Evolutionary conservation across 2,888 invertebrate genomes (phyloP).

Genomic region (Steinernema carpocapsae): DNA sequence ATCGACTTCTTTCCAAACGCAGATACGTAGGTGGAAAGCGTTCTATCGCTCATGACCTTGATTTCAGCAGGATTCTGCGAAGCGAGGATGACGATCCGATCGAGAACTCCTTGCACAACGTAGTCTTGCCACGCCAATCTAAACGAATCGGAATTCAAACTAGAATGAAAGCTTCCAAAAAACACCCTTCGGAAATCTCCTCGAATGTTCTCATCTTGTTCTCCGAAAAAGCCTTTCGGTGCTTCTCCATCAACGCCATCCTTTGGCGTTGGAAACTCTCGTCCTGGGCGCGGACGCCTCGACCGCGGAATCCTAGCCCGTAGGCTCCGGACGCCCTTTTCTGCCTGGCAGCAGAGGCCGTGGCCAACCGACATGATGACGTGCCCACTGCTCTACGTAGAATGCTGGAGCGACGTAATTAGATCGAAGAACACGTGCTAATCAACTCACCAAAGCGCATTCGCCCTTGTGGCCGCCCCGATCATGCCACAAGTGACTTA

Average conservation of each 20-base stretch:
- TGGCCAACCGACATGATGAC: neutral
- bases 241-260: neutral
- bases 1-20: slow-evolving; percentile 5
- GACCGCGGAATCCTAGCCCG: neutral
- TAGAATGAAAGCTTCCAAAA: neutral
- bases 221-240: neutral
- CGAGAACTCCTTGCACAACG: neutral
- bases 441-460: neutral
- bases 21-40: neutral
- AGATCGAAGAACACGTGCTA: neutral
- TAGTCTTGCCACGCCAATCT: slow-evolving; percentile 11
- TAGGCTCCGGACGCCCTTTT: neutral
- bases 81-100: neutral
- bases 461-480: slow-evolving; percentile 1
- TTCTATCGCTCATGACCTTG: neutral
- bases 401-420: neutral
- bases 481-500: slow-evolving; percentile 16
- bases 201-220: slow-evolving; percentile 22
- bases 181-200: slow-evolving; percentile 5
- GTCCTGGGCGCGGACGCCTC: neutral
- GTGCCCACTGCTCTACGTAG: neutral
- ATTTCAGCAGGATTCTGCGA: neutral
- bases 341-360: too few species aligned
- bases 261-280: slow-evolving; percentile 7
- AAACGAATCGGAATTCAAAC: neutral